These are phyloP conservation scores for Leptarthrus brevirostris DNA, from an alignment of 2,888 invertebrate species.

Conservation along the genomic window DNA sequence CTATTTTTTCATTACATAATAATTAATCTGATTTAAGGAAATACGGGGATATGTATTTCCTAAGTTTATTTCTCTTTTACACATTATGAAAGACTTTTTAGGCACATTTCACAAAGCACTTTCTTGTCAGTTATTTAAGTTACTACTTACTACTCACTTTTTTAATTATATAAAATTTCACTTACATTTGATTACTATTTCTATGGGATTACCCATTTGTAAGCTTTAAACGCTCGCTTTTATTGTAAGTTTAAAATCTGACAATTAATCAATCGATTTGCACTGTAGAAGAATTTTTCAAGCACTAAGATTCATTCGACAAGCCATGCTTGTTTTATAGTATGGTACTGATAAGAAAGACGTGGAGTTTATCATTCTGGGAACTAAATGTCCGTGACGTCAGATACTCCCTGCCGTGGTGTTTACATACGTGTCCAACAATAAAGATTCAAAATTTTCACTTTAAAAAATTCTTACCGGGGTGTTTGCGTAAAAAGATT, in stretches of 20 bases:
- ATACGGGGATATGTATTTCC: too few species aligned
- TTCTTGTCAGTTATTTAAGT: too few species aligned
- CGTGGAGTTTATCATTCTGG: background rate
- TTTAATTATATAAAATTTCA: too few species aligned
- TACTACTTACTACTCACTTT: too few species aligned
- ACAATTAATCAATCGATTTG: background rate
- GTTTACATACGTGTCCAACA: too few species aligned
- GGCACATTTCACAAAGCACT: too few species aligned
- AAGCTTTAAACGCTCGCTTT: background rate
- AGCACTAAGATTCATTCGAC: background rate
- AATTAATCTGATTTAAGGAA: too few species aligned
- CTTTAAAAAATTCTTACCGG: background rate
- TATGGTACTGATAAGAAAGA: background rate
- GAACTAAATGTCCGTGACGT: background rate
- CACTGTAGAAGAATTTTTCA: background rate
- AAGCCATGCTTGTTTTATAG: background rate
- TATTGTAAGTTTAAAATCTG: background rate
- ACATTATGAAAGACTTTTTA: too few species aligned
- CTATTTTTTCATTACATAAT: too few species aligned
- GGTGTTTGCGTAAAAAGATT: background rate
- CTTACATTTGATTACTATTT: background rate
- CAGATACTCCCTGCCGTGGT: too few species aligned
- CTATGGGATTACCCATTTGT: background rate
- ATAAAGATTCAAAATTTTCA: background rate
- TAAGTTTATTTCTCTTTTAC: too few species aligned